Conservation (phyloP, 2,113 vertebrate species). For the Anas platyrhynchos region DNA sequence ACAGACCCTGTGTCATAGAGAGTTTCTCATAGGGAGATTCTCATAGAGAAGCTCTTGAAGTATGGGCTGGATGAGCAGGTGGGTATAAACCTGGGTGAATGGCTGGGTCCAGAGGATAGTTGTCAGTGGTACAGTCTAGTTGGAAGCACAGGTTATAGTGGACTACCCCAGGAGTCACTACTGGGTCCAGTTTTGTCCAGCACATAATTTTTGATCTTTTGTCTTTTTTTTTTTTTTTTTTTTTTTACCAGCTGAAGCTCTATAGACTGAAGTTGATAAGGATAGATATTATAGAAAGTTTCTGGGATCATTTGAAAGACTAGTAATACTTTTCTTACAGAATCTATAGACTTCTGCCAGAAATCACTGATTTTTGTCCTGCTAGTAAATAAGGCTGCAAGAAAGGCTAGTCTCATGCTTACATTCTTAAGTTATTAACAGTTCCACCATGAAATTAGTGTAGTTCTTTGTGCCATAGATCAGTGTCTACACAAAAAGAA, state of each 20-base stretch:
- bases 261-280: not conserved
- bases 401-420: not conserved
- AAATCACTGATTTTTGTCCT: not conserved
- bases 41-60: too few species aligned
- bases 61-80: too few species aligned
- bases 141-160: too few species aligned
- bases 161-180: too few species aligned
- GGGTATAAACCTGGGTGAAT: too few species aligned
- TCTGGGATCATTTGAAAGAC: not conserved
- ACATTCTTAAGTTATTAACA: not conserved
- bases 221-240: not conserved
- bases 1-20: too few species aligned
- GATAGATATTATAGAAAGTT: not conserved
- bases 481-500: not conserved
- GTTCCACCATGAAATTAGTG: not conserved
- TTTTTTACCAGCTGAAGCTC: not conserved
- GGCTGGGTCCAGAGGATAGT: too few species aligned
- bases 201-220: not conserved
- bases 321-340: not conserved
- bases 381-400: not conserved
- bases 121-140: too few species aligned
- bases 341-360: not conserved
- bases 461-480: not conserved
- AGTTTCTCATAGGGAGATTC: too few species aligned
- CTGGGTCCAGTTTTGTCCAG: too few species aligned